Conservation (phyloP, 2,888 invertebrate genomes). For the Thecocarcelia acutangulata region DNA sequence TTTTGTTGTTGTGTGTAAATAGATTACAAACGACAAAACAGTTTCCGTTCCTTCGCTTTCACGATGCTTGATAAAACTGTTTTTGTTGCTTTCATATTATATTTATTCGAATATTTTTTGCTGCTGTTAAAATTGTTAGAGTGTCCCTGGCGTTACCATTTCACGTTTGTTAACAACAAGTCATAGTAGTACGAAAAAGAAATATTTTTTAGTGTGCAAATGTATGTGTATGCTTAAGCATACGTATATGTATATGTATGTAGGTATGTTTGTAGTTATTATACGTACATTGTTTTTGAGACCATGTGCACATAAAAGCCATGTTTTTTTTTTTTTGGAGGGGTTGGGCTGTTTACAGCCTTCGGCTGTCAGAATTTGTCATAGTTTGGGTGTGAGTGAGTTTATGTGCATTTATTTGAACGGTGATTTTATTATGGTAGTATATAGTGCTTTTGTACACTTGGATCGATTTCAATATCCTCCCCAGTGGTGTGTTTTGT, state of each 20-base stretch:
- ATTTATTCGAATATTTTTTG: constrained; percentile 52
- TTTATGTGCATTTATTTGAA: constrained; percentile 46
- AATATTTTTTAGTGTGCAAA: constrained; percentile 16
- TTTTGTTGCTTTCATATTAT: constrained; percentile 53
- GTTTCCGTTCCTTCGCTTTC: constrained; percentile 73
- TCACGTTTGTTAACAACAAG: constrained; percentile 52
- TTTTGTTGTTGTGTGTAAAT: constrained; percentile 75
- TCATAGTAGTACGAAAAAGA: constrained; percentile 46
- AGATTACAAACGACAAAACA: constrained; percentile 80
- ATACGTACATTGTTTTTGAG: constrained; percentile 51
- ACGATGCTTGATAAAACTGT: constrained; percentile 44
- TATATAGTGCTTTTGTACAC: constrained; percentile 63
- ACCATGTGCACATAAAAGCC: constrained; percentile 58
- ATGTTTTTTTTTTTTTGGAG: constrained; percentile 31
- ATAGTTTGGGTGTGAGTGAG: constrained; percentile 43
- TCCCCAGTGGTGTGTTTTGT: constrained; percentile 66
- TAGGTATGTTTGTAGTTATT: neutral
- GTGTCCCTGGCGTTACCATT: constrained; percentile 66
- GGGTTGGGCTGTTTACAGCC: constrained; percentile 57
- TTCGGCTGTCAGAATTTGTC: constrained; percentile 61
- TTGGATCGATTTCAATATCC: constrained; percentile 77
- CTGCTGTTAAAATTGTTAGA: constrained; percentile 50
- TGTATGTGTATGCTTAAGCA: constrained; percentile 4
- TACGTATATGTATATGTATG: neutral
- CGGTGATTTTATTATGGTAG: constrained; percentile 63